These are phyloP conservation scores for Cyprinodon variegatus DNA, from an alignment of 2,113 vertebrate genomes.

Conservation along the genomic window DNA sequence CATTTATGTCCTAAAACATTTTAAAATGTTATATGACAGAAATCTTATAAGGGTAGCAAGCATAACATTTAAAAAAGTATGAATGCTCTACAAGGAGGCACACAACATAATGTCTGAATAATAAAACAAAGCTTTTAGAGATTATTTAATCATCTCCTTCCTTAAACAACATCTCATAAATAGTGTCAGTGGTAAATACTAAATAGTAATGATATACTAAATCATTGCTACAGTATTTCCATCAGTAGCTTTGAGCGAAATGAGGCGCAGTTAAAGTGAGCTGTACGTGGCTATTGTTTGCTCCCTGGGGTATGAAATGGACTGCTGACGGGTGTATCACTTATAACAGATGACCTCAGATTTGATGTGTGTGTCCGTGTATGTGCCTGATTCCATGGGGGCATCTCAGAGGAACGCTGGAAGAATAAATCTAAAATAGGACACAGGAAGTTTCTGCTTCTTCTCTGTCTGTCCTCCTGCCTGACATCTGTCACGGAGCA, in stretches of 20 bases:
- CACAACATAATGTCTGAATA: not conserved
- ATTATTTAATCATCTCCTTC: constrained; percentile 7
- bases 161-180: not conserved
- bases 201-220: not conserved
- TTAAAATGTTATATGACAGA: not conserved
- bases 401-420: constrained; percentile 19
- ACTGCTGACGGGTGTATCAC: constrained; percentile 49
- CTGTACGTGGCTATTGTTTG: constrained; percentile 11
- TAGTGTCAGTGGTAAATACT: not conserved
- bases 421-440: constrained; percentile 18
- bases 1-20: not conserved
- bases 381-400: not conserved
- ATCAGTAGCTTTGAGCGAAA: not conserved
- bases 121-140: not conserved
- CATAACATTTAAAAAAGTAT: not conserved
- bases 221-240: not conserved
- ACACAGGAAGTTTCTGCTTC: not conserved
- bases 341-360: constrained; percentile 41
- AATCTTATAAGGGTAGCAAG: not conserved
- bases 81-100: not conserved
- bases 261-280: not conserved
- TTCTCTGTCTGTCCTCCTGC: constrained; percentile 4
- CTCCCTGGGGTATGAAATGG: constrained; percentile 40
- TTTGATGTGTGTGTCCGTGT: not conserved
- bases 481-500: constrained; percentile 10